Base-by-base conservation (phyloP, 2,113 vertebrate species). In the Pygoscelis adeliae region DNA sequence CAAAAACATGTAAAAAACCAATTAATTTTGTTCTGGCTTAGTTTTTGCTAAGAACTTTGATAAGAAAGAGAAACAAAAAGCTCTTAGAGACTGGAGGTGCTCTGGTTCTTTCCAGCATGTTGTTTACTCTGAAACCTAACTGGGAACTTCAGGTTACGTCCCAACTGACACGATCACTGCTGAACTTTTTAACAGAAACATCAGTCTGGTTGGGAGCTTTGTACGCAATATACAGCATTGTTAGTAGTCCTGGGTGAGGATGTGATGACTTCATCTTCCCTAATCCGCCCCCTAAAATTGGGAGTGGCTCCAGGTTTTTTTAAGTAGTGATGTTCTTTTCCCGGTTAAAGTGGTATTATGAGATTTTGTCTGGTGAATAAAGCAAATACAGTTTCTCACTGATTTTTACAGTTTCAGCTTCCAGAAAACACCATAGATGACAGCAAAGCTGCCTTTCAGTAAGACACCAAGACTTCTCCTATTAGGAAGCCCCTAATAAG, bases 401-500 rank as follows among this genome's bases (percentile, higher is more conserved):
- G 71, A 5, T 89, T 91, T 84, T 78, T 47, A 36, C 17, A 50
- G 47, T 36, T 82, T 66, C 36, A 25, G 12, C 40, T 91, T 96
- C 86, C 83, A 82, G 53, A 90, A 95, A 94, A 93, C 56, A 91
- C 23, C 18, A 49, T 5, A 56, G 46, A 73, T 83, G 36, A 96
- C 42, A 91, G 61, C 16, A 53, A 47, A 8, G 13, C 19, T 49
- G 11, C 49, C 46, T 94, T 94, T 93, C 76, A 56, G 46, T 59
- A 84, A 81, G 85, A 87, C 66, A 80, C 49, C 22, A 59, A 56
- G 34, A 52, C n/a, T 96, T 90, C 70, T 94, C 29, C 61, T 95
- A 20, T 81, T 92, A 82, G 87, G 53, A 93, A 80, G 18, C 18
- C 81, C 62, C 79, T 94, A 93, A 95, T 90, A 98, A 97, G 92